Evolutionary conservation across 2,797 vertebrate genomes (phyloP).

Genomic region (Muscicapa striata): DNA sequence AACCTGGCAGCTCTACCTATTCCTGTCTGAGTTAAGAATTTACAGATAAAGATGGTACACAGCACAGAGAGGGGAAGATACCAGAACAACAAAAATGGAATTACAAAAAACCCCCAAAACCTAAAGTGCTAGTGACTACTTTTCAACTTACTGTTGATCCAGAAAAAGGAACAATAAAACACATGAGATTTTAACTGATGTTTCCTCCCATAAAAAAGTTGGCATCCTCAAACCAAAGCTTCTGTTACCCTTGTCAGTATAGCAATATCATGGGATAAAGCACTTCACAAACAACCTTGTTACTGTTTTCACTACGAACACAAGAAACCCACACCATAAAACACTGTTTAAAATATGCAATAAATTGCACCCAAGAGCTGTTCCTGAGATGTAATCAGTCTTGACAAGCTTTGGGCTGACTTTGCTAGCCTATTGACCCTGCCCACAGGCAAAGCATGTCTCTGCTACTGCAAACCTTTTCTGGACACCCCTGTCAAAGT

Average conservation of each 20-base stretch:
- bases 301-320: not conserved
- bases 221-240: not conserved
- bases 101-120: not conserved
- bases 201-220: not conserved
- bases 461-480: conserved; percentile 58
- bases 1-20: not conserved
- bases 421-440: conserved; percentile 60
- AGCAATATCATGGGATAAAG: not conserved
- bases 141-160: not conserved
- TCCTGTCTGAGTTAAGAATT: not conserved
- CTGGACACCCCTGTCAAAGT: conserved; percentile 48
- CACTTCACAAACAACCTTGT: not conserved
- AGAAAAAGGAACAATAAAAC: not conserved
- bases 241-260: not conserved
- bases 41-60: not conserved
- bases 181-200: not conserved
- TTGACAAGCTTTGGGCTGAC: conserved; percentile 64
- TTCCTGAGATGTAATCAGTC: conserved; percentile 24
- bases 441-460: conserved; percentile 43
- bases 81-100: not conserved
- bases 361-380: conserved; percentile 2
- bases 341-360: conserved; percentile 39
- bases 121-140: not conserved
- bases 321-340: conserved; percentile 3
- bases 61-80: not conserved